Conservation (phyloP, 2,888 invertebrate genomes). For the Drosophila kanekoi region DNA sequence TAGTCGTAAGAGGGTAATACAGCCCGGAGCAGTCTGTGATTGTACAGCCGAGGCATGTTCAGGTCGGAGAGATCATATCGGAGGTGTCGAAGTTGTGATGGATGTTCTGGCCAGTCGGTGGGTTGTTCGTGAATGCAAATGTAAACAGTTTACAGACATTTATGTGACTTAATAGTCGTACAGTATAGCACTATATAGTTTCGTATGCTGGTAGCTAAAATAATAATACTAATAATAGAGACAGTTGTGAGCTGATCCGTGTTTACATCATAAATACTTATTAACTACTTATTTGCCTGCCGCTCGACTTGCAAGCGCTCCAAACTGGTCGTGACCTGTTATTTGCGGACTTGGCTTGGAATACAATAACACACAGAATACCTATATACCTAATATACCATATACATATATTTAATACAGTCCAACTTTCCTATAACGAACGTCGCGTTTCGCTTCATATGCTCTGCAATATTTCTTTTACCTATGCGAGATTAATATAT, state of each 20-base stretch:
- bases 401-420: neutral
- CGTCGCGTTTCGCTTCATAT: neutral
- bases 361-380: constrained; percentile 10
- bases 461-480: no score
- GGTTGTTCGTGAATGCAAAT: constrained; percentile 26
- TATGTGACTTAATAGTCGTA: constrained; percentile 15
- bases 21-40: constrained; percentile 13
- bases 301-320: constrained; percentile 44
- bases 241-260: constrained; percentile 39
- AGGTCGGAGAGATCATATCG: neutral
- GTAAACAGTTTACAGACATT: constrained; percentile 15
- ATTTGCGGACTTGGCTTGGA: constrained; percentile 28
- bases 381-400: neutral
- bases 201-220: constrained; percentile 7
- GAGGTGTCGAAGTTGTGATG: constrained; percentile 24
- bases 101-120: constrained; percentile 20
- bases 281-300: constrained; percentile 36
- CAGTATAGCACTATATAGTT: neutral
- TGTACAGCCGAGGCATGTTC: constrained; percentile 32
- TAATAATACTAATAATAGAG: constrained; percentile 42
- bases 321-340: constrained; percentile 65
- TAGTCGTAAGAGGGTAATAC: neutral
- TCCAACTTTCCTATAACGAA: neutral
- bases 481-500: no score
- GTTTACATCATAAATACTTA: constrained; percentile 58